phyloP scores from a whole-genome alignment of 2,888 invertebrate species.

The Tenthredo livida region DNA sequence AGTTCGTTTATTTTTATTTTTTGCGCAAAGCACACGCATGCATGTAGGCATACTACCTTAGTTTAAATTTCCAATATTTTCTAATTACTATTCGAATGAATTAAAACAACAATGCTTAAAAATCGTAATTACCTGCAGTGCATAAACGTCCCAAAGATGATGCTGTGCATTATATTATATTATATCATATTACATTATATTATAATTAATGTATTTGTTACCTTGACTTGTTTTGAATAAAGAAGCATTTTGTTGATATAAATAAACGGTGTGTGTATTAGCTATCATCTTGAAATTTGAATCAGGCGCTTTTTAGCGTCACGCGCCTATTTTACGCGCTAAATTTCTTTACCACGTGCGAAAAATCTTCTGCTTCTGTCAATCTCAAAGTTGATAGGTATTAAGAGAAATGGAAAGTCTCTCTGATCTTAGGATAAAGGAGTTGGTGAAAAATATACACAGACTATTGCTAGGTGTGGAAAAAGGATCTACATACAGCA shows the following conservation, averaged over 20 bases:
- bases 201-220: conserved; percentile 41
- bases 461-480: background rate
- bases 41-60: background rate
- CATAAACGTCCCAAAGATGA: conserved; percentile 44
- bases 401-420: conserved; percentile 34
- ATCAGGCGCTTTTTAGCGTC: too few relatives aligned
- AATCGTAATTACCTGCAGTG: background rate
- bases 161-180: conserved; percentile 45
- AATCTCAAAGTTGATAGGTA: too few relatives aligned
- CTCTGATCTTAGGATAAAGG: background rate
- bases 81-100: background rate
- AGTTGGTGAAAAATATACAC: conserved; percentile 13
- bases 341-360: background rate
- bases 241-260: conserved; percentile 33
- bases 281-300: background rate
- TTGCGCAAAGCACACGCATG: conserved; percentile 4
- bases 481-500: conserved; percentile 45
- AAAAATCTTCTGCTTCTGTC: conserved; percentile 1
- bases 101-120: background rate
- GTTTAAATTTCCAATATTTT: background rate
- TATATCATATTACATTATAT: background rate
- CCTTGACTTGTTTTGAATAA: conserved; percentile 33
- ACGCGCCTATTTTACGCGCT: background rate
- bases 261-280: background rate
- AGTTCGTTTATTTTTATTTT: background rate